A percentile compares a stretch with the other conserved stretches of the same genome.
Conservation (phyloP, 2,113 vertebrate species). For the Rutilus rutilus region DNA sequence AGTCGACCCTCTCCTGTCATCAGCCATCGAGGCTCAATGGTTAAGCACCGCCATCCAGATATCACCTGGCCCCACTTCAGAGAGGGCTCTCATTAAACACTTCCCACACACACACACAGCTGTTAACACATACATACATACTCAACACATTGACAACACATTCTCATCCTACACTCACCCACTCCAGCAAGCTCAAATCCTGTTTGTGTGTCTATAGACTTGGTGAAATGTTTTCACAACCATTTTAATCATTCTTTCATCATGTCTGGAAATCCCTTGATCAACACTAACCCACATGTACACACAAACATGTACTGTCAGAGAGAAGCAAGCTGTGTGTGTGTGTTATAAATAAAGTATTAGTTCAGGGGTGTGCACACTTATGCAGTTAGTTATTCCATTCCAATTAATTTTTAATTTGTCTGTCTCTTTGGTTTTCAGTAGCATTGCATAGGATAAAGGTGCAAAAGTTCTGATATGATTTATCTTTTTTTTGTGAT, state of each 20-base stretch:
- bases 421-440: too few relatives aligned
- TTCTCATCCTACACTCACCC: neutral
- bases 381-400: too few relatives aligned
- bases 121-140: neutral
- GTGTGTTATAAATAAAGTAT: too few relatives aligned
- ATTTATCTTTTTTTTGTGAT: too few relatives aligned
- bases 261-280: constrained; percentile 65
- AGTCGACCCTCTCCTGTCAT: neutral
- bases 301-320: constrained; percentile 16
- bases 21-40: neutral
- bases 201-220: constrained; percentile 39
- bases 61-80: constrained; percentile 1
- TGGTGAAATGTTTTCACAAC: constrained; percentile 61
- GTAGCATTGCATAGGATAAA: too few relatives aligned
- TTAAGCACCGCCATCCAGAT: constrained; percentile 1
- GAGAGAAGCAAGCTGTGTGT: neutral
- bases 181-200: neutral
- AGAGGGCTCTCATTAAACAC: constrained; percentile 23
- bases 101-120: neutral
- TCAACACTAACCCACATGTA: constrained; percentile 54
- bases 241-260: constrained; percentile 64
- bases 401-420: too few relatives aligned
- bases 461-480: too few relatives aligned
- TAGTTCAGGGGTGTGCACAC: too few relatives aligned
- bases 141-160: neutral